Conservation (phyloP, 23 tunicate species). For the Halocynthia aurantium region DNA sequence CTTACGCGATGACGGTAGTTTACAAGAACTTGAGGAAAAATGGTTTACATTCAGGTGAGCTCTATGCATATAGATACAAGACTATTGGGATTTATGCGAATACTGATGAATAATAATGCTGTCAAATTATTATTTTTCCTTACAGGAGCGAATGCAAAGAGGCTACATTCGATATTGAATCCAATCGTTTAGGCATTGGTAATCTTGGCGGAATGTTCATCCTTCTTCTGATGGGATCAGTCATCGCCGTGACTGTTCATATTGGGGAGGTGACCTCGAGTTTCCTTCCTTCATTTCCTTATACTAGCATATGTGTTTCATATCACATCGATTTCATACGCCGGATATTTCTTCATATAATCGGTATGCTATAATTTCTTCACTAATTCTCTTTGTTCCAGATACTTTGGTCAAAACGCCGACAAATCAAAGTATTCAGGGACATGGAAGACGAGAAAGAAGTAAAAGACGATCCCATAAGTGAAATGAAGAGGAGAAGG, state of each 20-base stretch:
- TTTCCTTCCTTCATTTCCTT: background rate
- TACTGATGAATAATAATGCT: background rate
- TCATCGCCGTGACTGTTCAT: constrained; percentile 31
- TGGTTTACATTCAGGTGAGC: constrained; percentile 53
- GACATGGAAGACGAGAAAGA: constrained; percentile 41
- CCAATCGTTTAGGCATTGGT: constrained; percentile 52
- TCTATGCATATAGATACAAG: background rate
- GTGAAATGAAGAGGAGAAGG: constrained; percentile 49
- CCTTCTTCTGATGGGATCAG: constrained; percentile 31
- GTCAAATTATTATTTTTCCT: background rate
- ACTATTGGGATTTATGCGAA: background rate
- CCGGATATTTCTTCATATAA: background rate
- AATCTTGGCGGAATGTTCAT: constrained; percentile 67
- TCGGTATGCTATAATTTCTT: background rate
- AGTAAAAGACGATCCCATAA: constrained; percentile 41
- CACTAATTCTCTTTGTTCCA: background rate
- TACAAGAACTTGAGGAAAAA: constrained; percentile 48
- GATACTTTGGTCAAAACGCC: constrained; percentile 40
- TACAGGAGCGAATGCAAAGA: constrained; percentile 52
- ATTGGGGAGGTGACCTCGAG: constrained; percentile 24
- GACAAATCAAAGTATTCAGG: constrained; percentile 25
- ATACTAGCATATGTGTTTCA: background rate
- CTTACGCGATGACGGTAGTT: constrained; percentile 46
- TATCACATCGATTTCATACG: background rate
- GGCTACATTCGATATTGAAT: constrained; percentile 51